These are phyloP conservation scores for Brachystomella parvula DNA, from an alignment of 1,140 invertebrate genomes.

Conservation along the genomic window DNA sequence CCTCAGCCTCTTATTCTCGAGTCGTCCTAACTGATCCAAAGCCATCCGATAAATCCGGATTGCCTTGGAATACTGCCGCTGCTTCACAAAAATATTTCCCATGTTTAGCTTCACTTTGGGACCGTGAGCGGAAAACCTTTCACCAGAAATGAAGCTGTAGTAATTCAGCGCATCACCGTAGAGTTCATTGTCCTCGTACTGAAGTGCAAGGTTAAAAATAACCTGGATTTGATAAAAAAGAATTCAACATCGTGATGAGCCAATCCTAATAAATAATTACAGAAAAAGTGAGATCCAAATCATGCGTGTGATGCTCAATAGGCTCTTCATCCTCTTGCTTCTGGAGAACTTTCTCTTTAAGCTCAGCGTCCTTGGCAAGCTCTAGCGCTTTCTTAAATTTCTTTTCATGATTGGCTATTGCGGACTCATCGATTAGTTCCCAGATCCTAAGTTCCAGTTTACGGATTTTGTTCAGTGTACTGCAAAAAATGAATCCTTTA, in stretches of 20 bases:
- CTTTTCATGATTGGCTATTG: conserved; percentile 53
- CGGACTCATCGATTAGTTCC: conserved; percentile 69
- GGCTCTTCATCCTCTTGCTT: conserved; percentile 84
- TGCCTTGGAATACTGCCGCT: conserved; percentile 89
- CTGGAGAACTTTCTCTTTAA: conserved; percentile 74
- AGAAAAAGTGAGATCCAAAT: conserved; percentile 86
- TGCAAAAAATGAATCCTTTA: conserved; percentile 51
- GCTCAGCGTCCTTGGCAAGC: conserved; percentile 93
- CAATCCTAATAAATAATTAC: conserved; percentile 53
- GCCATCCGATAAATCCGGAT: conserved; percentile 97
- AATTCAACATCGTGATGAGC: background rate
- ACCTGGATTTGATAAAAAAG: conserved; percentile 56
- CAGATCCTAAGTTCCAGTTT: conserved; percentile 70
- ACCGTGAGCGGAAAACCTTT: conserved; percentile 72
- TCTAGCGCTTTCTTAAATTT: conserved; percentile 65
- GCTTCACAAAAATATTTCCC: conserved; percentile 93
- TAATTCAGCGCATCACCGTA: conserved; percentile 90
- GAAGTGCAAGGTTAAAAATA: conserved; percentile 83
- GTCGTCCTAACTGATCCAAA: conserved; percentile 60
- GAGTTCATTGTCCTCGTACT: conserved; percentile 88
- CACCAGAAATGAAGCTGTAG: conserved; percentile 79
- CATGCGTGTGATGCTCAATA: conserved; percentile 72
- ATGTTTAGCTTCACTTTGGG: conserved; percentile 92
- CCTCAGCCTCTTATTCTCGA: background rate
- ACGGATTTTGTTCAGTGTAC: conserved; percentile 74